Conservation (phyloP, 1,140 invertebrate species). For the Hyles euphorbiae region DNA sequence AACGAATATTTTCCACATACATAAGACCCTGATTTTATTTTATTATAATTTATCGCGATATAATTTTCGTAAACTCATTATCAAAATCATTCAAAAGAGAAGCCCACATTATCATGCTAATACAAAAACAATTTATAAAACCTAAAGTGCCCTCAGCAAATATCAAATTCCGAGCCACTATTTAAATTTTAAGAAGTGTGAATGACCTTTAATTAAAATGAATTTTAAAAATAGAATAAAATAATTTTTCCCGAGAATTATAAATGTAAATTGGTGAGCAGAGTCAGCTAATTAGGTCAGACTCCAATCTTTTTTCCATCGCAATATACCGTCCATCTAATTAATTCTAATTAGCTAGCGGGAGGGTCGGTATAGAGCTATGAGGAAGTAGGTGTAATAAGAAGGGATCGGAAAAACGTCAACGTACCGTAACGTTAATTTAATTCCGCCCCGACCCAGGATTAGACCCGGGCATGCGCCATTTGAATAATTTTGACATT, state of each 20-base stretch:
- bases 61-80: too few relatives aligned
- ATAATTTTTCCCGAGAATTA: too few relatives aligned
- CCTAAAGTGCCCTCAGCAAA: too few relatives aligned
- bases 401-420: conserved; percentile 43
- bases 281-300: conserved; percentile 6
- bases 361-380: conserved; percentile 23
- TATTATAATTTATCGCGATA: too few relatives aligned
- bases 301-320: conserved; percentile 10
- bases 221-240: too few relatives aligned
- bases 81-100: too few relatives aligned
- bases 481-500: conserved; percentile 56
- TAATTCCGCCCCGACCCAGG: conserved; percentile 35
- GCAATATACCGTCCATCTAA: conserved; percentile 23
- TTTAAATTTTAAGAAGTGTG: too few relatives aligned
- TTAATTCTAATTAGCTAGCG: conserved; percentile 54
- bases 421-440: conserved; percentile 42
- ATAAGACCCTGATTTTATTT: neutral
- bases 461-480: conserved; percentile 28
- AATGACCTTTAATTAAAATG: too few relatives aligned
- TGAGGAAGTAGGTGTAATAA: conserved; percentile 22
- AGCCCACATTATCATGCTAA: too few relatives aligned
- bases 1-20: neutral
- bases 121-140: too few relatives aligned
- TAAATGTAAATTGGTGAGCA: too few relatives aligned
- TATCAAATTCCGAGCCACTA: too few relatives aligned